phyloP scores from a whole-genome alignment of 2,113 vertebrate species.

The Myocastor coypus region DNA sequence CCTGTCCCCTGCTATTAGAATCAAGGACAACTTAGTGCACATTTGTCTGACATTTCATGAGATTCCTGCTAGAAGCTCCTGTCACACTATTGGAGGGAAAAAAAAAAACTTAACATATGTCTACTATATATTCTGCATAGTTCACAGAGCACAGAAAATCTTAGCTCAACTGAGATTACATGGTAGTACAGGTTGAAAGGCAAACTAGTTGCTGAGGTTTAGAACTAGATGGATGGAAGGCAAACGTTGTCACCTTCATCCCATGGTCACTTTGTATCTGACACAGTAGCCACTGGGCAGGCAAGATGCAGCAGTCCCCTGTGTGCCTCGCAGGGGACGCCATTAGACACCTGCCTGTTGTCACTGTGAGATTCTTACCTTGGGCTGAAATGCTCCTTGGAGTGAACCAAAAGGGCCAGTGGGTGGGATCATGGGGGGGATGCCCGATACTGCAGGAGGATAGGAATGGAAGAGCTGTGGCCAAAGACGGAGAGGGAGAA shows the following conservation, averaged over 20 bases:
- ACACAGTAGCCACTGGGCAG: neutral
- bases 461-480: slow-evolving; percentile 98
- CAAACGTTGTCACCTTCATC: neutral
- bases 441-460: slow-evolving; percentile 95
- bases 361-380: slow-evolving; percentile 88
- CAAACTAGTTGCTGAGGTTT: neutral
- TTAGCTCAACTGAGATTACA: neutral
- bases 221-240: neutral
- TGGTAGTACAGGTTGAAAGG: neutral
- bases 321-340: neutral
- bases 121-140: neutral
- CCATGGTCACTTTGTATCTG: neutral
- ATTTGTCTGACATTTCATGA: neutral
- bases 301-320: neutral
- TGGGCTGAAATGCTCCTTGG: slow-evolving; percentile 99
- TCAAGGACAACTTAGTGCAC: neutral
- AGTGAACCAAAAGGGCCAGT: slow-evolving; percentile 97
- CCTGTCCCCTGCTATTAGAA: neutral
- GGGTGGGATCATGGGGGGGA: slow-evolving; percentile 97
- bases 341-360: neutral
- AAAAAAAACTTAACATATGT: neutral
- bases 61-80: neutral
- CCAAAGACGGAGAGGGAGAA: slow-evolving; percentile 73
- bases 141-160: neutral
- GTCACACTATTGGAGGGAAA: neutral